Evolutionary conservation across 2,113 vertebrate species (phyloP).

Genomic region (Planiliza haematocheilus): DNA sequence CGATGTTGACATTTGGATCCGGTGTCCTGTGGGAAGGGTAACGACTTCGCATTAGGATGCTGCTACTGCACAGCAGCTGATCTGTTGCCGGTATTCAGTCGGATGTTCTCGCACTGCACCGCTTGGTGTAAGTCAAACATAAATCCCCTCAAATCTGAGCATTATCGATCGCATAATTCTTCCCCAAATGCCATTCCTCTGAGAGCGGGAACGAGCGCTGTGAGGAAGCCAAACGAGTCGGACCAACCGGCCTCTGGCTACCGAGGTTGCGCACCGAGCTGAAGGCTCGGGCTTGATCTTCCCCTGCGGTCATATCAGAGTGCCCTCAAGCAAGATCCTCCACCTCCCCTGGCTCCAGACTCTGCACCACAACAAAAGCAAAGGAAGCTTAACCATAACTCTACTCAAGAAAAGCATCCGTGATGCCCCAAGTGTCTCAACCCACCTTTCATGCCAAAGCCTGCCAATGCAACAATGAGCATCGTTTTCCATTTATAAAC

Average conservation of each 20-base stretch:
- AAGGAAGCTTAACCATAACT: background rate
- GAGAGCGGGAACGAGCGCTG: background rate
- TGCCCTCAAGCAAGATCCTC: constrained; percentile 10
- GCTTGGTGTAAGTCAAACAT: constrained; percentile 22
- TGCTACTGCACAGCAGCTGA: constrained; percentile 37
- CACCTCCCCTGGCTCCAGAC: background rate
- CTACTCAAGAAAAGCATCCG: too few relatives aligned
- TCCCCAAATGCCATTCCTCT: constrained; percentile 23
- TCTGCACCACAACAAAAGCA: background rate
- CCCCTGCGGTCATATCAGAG: background rate
- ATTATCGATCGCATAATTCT: constrained; percentile 13
- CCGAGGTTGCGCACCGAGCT: background rate
- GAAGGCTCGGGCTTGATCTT: constrained; percentile 1
- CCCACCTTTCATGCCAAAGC: too few relatives aligned
- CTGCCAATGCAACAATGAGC: too few relatives aligned
- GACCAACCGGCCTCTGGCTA: background rate
- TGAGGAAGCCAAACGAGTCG: background rate
- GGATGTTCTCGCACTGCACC: constrained; percentile 36
- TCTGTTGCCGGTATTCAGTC: constrained; percentile 37
- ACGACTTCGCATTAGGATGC: constrained; percentile 45
- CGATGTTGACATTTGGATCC: constrained; percentile 68
- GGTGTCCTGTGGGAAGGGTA: constrained; percentile 53
- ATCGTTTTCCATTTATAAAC: too few relatives aligned
- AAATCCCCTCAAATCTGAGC: constrained; percentile 12
- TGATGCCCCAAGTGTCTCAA: too few relatives aligned